These are phyloP conservation scores for Astatoreochromis straeleni DNA, from an alignment of 2,113 vertebrate genomes.

Conservation along the genomic window DNA sequence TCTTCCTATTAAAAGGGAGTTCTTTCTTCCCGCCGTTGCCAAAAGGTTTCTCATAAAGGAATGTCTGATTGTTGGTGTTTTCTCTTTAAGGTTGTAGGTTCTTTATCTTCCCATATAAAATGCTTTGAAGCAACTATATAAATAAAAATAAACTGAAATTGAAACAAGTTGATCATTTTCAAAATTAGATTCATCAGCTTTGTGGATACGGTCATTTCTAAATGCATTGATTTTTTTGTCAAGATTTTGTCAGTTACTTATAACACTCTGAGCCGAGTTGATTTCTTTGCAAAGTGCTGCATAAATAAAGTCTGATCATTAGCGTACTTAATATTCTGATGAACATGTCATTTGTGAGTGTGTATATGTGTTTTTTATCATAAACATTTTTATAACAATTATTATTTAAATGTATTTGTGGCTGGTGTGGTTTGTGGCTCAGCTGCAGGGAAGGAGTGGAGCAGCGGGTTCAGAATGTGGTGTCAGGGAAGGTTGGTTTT, in stretches of 20 bases:
- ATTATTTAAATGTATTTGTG: background rate
- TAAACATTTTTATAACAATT: background rate
- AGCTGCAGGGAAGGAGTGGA: background rate
- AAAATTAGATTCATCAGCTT: background rate
- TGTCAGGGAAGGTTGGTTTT: background rate
- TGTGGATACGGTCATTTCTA: background rate
- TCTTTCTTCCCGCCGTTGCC: background rate
- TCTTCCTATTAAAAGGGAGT: background rate
- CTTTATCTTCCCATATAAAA: background rate
- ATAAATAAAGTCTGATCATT: background rate
- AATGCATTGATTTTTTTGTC: background rate
- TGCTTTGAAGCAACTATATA: background rate
- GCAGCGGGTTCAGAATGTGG: background rate
- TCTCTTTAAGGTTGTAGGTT: background rate
- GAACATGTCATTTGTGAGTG: background rate
- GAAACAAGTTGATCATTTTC: background rate
- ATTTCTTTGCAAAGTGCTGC: background rate
- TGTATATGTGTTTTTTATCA: background rate
- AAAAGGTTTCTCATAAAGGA: background rate
- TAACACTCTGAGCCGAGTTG: background rate
- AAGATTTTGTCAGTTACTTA: background rate
- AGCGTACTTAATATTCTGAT: background rate
- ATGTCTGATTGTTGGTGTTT: accelerated
- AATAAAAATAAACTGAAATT: background rate
- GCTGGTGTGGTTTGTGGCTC: background rate